These are phyloP conservation scores for Rotaria magnacalcarata DNA, from an alignment of 2,888 invertebrate genomes.

Conservation along the genomic window DNA sequence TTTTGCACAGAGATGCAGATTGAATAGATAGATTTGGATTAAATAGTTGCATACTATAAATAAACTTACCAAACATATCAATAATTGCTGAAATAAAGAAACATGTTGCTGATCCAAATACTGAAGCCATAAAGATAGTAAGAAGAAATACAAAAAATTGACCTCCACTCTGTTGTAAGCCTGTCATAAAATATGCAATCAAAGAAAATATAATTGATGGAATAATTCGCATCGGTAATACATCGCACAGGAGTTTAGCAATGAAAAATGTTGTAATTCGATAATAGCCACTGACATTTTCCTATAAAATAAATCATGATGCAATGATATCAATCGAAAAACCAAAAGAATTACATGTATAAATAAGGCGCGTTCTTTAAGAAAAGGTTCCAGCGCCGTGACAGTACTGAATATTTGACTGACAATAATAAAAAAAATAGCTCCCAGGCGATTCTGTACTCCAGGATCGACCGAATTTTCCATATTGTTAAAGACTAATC, in stretches of 20 bases:
- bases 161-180: background rate
- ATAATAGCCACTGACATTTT: slow-evolving; percentile 48
- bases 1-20: too few species aligned
- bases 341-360: slow-evolving; percentile 48
- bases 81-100: slow-evolving; percentile 55
- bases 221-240: slow-evolving; percentile 50
- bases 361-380: slow-evolving; percentile 57
- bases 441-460: slow-evolving; percentile 58
- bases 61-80: slow-evolving; percentile 50
- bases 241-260: slow-evolving; percentile 45
- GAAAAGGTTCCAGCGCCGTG: slow-evolving; percentile 58
- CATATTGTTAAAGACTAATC: slow-evolving; percentile 55
- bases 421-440: slow-evolving; percentile 59
- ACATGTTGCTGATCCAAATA: slow-evolving; percentile 55
- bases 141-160: slow-evolving; percentile 48
- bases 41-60: too few species aligned
- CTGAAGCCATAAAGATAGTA: slow-evolving; percentile 53
- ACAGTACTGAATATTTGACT: slow-evolving; percentile 59
- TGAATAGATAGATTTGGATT: too few species aligned
- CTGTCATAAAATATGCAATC: slow-evolving; percentile 22
- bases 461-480: slow-evolving; percentile 52
- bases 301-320: background rate
- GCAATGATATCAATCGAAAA: background rate
- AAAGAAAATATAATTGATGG: slow-evolving; percentile 46
- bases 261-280: slow-evolving; percentile 39